Base-by-base conservation (phyloP, 1,140 invertebrate species). In the Eriosoma lanigerum region DNA sequence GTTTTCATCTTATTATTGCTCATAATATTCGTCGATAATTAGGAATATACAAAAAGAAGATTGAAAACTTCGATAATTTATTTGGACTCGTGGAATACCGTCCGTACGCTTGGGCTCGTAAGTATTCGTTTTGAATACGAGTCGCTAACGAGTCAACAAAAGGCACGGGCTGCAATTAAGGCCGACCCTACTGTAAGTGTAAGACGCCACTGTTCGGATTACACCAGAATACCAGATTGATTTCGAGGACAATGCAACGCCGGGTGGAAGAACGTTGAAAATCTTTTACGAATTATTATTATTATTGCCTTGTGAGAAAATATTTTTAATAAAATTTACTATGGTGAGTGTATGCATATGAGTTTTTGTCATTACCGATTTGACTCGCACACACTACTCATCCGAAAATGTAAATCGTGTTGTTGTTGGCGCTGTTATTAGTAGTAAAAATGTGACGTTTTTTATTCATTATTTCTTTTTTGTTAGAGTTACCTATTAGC, bases 351-450 rank as follows among this genome's bases (percentile, higher is more conserved):
- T 60, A 78, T 78, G 75, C 75, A 78, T 78, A 78, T 78, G 75
- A 78, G 75, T 56, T 78, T 70, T 78, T 78, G 75, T 78, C 75
- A 78, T 78, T 78, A 78, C 54, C 75, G 56, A 78, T 78, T 78
- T 78, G 75, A 78, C 75, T 78, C 75, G 75, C 75, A 78, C 75
- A 78, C 73, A 58, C 75, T 26, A 56, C 32, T 29, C 56, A 78
- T 60, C 75, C 52, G 9, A 58, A 75, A 75, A 78, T 78, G 75
- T 78, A 78, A 78, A 78, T 78, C 56, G 75, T 78, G 75, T 76
- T 76, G 73, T 75, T 48, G 75, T 60, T 78, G 26, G 75, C 38
- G 32, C 38, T 78, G 54, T 78, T 78, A 78, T 78, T 78, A 78
- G 75, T 78, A 60, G 38, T 62, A 78, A 78, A 78, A 78, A 78